These are phyloP conservation scores for Drosophila rellima DNA, from an alignment of 2,888 invertebrate genomes.

Conservation along the genomic window DNA sequence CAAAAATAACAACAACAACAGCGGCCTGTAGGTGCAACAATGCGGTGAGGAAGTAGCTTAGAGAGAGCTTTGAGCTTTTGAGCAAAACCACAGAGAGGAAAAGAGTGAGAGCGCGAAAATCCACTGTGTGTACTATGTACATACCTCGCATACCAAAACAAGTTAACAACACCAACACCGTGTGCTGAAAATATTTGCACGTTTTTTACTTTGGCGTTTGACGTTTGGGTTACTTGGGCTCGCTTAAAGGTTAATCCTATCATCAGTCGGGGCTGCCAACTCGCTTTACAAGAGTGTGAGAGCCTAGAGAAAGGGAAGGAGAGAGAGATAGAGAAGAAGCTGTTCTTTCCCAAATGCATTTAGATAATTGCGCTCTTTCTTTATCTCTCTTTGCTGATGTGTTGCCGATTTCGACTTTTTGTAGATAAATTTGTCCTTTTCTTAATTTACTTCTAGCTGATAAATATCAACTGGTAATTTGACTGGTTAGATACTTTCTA, in stretches of 20 bases:
- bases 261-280: slow-evolving; percentile 28
- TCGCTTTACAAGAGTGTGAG: slow-evolving; percentile 2
- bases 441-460: neutral
- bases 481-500: too few species aligned
- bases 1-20: slow-evolving; percentile 28
- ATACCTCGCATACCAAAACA: slow-evolving; percentile 66
- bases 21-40: slow-evolving; percentile 40
- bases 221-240: slow-evolving; percentile 36
- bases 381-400: neutral
- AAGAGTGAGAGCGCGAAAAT: slow-evolving; percentile 18
- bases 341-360: slow-evolving; percentile 3
- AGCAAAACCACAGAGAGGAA: neutral
- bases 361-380: neutral
- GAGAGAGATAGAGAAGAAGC: slow-evolving; percentile 4
- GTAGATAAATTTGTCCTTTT: neutral
- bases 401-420: neutral
- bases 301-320: neutral
- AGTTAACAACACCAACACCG: slow-evolving; percentile 43
- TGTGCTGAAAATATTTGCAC: slow-evolving; percentile 75
- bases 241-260: slow-evolving; percentile 53
- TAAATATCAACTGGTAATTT: neutral
- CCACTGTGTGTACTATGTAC: slow-evolving; percentile 26
- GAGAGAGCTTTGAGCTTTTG: slow-evolving; percentile 1
- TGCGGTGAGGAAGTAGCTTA: slow-evolving; percentile 16
- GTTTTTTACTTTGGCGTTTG: slow-evolving; percentile 61